A percentile compares a stretch with the other conserved stretches of the same genome.
Evolutionary conservation across 1,140 invertebrate genomes (phyloP).

Genomic region (Lysiphlebus fabarum): DNA sequence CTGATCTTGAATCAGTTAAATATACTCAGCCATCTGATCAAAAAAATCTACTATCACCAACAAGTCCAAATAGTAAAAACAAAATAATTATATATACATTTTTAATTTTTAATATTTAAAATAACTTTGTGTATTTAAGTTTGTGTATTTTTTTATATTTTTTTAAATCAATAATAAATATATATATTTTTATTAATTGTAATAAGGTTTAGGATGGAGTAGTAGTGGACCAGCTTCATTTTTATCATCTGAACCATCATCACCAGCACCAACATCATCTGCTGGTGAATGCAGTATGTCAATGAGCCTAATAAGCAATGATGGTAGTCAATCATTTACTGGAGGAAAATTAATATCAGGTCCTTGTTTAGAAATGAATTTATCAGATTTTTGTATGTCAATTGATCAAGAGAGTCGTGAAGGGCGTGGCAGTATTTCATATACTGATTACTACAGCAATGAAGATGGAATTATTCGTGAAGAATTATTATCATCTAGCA

Average conservation of each 20-base stretch:
- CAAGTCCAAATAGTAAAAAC: slow-evolving; percentile 52
- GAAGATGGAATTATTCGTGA: slow-evolving; percentile 49
- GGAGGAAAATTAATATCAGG: slow-evolving; percentile 57
- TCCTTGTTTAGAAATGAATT: slow-evolving; percentile 58
- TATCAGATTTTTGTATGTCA: slow-evolving; percentile 59
- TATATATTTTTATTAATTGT: slow-evolving; percentile 1
- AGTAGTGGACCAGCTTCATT: slow-evolving; percentile 58
- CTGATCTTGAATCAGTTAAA: slow-evolving; percentile 25
- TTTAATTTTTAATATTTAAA: too few species aligned
- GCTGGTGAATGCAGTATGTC: slow-evolving; percentile 63
- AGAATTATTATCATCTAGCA: background rate
- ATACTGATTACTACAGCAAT: slow-evolving; percentile 55
- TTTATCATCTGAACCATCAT: slow-evolving; percentile 66
- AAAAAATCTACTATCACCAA: slow-evolving; percentile 49
- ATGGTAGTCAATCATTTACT: slow-evolving; percentile 53
- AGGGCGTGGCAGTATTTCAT: slow-evolving; percentile 52
- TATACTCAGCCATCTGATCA: slow-evolving; percentile 43
- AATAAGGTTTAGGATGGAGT: slow-evolving; percentile 54
- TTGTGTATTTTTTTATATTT: slow-evolving; percentile 3
- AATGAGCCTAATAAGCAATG: slow-evolving; percentile 61
- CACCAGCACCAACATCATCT: slow-evolving; percentile 60
- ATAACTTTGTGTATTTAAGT: background rate
- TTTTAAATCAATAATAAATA: background rate
- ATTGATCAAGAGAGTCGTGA: slow-evolving; percentile 55
- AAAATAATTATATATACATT: too few species aligned